These are phyloP conservation scores for Xenentodon cancila DNA, from an alignment of 2,797 vertebrate genomes.

Conservation along the genomic window DNA sequence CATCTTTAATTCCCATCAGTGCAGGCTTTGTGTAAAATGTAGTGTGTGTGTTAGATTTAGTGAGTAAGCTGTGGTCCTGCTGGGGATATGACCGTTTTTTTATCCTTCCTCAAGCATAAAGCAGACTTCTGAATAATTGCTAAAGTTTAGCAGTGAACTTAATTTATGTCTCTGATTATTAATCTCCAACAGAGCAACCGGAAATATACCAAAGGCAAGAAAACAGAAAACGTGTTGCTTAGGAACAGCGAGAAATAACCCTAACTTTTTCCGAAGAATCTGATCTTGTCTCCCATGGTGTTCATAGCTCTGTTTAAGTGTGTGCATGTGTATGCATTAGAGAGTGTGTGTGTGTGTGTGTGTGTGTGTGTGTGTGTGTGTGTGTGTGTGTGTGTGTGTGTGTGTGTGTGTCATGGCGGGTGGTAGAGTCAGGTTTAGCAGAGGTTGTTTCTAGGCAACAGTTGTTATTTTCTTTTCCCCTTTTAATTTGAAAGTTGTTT, in stretches of 20 bases:
- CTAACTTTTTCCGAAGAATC: constrained; percentile 76
- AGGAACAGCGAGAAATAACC: constrained; percentile 79
- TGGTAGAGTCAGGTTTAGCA: constrained; percentile 69
- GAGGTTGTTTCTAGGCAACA: constrained; percentile 79
- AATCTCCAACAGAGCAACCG: constrained; percentile 48
- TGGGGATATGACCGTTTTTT: constrained; percentile 5
- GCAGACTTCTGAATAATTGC: constrained; percentile 29
- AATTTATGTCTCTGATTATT: constrained; percentile 59
- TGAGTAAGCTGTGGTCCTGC: background rate
- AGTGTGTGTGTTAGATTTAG: background rate
- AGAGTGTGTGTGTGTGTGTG: constrained; percentile 19
- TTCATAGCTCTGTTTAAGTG: constrained; percentile 31
- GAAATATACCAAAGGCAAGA: constrained; percentile 51
- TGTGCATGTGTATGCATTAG: constrained; percentile 16
- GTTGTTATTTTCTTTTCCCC: constrained; percentile 43
- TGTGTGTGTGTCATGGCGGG: constrained; percentile 22
- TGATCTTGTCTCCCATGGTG: constrained; percentile 75
- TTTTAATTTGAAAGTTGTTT: constrained; percentile 61
- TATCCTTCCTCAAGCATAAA: constrained; percentile 19
- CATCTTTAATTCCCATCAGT: background rate
- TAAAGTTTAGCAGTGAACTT: constrained; percentile 59
- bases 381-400: constrained; percentile 15
- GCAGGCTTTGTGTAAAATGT: background rate
- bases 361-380: constrained; percentile 24
- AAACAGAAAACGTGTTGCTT: constrained; percentile 77